These are phyloP conservation scores for Heteronetta atricapilla DNA, from an alignment of 2,113 vertebrate species.

Conservation along the genomic window DNA sequence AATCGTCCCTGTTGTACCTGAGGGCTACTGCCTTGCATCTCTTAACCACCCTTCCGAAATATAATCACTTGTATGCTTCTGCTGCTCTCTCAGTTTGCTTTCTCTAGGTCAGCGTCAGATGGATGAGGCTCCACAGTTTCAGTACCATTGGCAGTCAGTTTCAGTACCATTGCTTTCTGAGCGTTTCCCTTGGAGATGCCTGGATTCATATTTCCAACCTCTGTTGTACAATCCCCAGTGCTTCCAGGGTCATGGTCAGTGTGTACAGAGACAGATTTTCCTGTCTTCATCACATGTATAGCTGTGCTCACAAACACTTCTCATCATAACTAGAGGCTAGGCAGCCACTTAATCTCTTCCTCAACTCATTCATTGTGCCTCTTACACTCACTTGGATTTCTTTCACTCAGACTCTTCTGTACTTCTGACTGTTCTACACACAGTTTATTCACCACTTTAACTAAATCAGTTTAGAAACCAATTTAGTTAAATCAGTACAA, in stretches of 20 bases:
- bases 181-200: not conserved
- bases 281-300: not conserved
- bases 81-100: not conserved
- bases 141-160: not conserved
- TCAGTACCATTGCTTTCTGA: not conserved
- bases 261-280: not conserved
- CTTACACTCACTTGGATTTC: not conserved
- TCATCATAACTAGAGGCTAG: not conserved
- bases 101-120: not conserved
- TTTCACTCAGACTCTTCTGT: conserved; percentile 8
- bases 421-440: not conserved
- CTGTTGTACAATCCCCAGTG: not conserved
- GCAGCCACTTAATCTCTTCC: not conserved
- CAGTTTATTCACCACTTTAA: conserved; percentile 28
- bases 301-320: not conserved
- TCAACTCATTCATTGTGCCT: not conserved
- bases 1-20: not conserved
- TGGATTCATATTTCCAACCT: not conserved
- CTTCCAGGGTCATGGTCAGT: not conserved
- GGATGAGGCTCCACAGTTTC: not conserved
- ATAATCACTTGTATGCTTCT: not conserved
- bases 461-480: conserved; percentile 53
- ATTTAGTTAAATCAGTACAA: conserved; percentile 55
- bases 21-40: rapidly evolving
- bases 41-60: not conserved